Percentiles rank a stretch among this genome's conserved stretches.
These are phyloP conservation scores for Cranoglanis bouderius DNA, from an alignment of 2,113 vertebrate genomes.

Conservation along the genomic window DNA sequence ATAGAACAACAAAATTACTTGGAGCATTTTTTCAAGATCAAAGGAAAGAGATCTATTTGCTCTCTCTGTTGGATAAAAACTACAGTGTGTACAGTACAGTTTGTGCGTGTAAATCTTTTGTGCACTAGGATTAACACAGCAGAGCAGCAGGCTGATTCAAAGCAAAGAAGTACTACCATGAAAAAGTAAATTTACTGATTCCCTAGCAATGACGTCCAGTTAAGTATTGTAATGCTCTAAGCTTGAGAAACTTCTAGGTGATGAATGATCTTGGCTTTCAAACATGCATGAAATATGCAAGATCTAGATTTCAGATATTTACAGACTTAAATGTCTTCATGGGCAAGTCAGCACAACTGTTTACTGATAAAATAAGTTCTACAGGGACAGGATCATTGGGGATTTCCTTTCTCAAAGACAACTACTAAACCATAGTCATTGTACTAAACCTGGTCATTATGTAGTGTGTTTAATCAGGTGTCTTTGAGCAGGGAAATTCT, in stretches of 20 bases:
- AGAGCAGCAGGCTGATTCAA: conserved; percentile 1
- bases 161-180: not conserved
- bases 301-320: not conserved
- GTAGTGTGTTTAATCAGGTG: conserved; percentile 5
- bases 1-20: conserved; percentile 24
- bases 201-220: not conserved
- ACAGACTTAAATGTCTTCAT: not conserved
- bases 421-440: not conserved
- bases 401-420: not conserved
- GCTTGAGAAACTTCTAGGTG: conserved; percentile 11
- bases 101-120: not conserved
- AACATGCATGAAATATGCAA: conserved; percentile 15
- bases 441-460: not conserved
- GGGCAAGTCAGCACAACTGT: conserved; percentile 21
- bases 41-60: conserved; percentile 9
- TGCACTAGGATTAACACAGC: not conserved
- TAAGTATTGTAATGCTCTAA: not conserved
- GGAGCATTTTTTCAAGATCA: conserved; percentile 1
- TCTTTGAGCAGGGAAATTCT: not conserved
- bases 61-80: conserved; percentile 12
- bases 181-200: conserved; percentile 25
- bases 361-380: not conserved
- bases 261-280: conserved; percentile 1
- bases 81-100: not conserved
- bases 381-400: not conserved